Evolutionary conservation across 2,113 vertebrate species (phyloP), one percentile per base, ranked within the genome.

Genomic region (Artemisiospiza belli): DNA sequence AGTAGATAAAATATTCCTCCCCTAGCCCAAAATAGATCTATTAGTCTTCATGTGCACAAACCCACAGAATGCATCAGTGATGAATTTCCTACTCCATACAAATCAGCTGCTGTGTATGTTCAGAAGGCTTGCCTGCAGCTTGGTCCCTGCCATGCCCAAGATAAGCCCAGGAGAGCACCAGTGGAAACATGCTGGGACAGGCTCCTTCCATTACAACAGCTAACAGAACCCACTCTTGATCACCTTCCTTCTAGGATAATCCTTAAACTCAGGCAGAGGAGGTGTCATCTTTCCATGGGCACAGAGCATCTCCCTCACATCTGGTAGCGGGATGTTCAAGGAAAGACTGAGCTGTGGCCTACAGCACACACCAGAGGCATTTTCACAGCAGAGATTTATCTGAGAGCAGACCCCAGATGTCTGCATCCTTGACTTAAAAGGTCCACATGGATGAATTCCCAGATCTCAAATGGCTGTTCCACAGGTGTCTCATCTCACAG

Each of bases 391-490:
- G 67, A 90, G 62, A 92, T 88, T 86, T 80, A 95, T 68, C 72
- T 89, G 76, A 54, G 64, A 83, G 43, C 76, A 95, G 61, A 62
- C 43, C 63, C 52, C 91, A 92, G 80, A 93, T 90, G 77, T 81
- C 64, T 1, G 1, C 19, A 63, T 74, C 90, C 68, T 93, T 93
- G 83, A 94, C 91, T 95, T 88, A 86, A 55, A 88, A 88, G 43
- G 79, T 95, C 59, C 88, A 90, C 89, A 78, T n/a, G 52, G 92
- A 90, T 59, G 61, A 89, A 89, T 86, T 94, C 57, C 62, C 72
- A 86, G 63, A 35, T 88, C 54, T 92, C 70, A 91, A 55, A 83
- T 85, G 63, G 66, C 74, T 95, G 67, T 39, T 90, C 59, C 39
- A 73, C 74, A 90, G 77, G 87, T 92, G 83, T 83, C 78, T 92